Evolutionary conservation across 2,797 vertebrate genomes (phyloP).

Genomic region (Myioborus melanocephalus): DNA sequence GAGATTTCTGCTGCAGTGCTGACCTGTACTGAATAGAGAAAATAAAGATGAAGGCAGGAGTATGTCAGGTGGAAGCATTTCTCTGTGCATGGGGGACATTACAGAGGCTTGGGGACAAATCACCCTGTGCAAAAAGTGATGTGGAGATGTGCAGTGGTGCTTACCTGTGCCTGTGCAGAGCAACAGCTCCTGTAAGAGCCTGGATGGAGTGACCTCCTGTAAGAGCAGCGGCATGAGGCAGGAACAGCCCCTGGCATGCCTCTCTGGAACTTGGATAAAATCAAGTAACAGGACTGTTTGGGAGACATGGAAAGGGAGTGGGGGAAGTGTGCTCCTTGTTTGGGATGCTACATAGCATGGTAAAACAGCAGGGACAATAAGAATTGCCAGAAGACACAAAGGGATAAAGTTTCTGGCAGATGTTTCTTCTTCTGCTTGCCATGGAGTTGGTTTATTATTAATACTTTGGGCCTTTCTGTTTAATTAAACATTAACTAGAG

Average conservation of each 20-base stretch:
- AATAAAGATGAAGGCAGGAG: neutral
- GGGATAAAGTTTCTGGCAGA: neutral
- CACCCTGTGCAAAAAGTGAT: accelerated
- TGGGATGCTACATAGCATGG: accelerated
- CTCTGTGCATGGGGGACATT: neutral
- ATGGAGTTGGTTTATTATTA: slow-evolving; percentile 35
- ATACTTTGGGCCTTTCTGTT: slow-evolving; percentile 2
- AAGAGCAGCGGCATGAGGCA: neutral
- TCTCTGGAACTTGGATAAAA: neutral
- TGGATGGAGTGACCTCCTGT: neutral
- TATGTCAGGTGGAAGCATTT: neutral
- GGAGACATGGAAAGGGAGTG: neutral
- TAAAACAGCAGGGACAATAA: neutral
- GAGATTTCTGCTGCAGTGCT: neutral
- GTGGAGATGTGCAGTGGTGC: accelerated
- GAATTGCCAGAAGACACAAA: neutral
- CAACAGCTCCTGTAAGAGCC: neutral
- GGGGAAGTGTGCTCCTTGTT: neutral
- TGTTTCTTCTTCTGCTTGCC: neutral
- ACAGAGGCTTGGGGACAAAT: neutral
- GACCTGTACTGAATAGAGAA: neutral
- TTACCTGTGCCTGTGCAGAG: neutral
- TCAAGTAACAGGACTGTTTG: neutral
- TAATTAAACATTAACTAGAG: slow-evolving; percentile 30
- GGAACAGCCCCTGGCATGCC: neutral